Percentiles rank a stretch among this genome's conserved stretches.
Evolutionary conservation across 2,113 vertebrate genomes (phyloP).

Genomic region (Syrmaticus mikado): DNA sequence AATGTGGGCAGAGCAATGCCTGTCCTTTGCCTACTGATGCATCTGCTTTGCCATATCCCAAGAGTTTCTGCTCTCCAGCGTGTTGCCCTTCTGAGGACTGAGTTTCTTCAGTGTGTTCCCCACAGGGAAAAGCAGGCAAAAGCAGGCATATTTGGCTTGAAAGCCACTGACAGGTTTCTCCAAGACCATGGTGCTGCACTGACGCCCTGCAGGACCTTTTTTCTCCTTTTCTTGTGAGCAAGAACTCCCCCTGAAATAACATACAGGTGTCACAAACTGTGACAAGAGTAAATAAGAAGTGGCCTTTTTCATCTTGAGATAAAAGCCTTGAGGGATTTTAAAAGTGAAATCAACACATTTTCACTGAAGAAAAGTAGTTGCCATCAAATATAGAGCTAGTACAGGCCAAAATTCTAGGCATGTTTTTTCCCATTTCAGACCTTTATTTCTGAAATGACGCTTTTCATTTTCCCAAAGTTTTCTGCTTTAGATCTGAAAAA

Average conservation of each 20-base stretch:
- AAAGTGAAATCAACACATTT: neutral
- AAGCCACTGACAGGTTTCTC: neutral
- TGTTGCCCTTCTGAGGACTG: neutral
- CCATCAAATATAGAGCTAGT: neutral
- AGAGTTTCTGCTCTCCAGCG: neutral
- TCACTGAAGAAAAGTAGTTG: neutral
- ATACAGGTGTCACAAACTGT: neutral
- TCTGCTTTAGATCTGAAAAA: neutral
- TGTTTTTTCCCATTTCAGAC: neutral
- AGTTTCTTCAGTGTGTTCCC: neutral
- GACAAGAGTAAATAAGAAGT: neutral
- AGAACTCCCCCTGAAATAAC: neutral
- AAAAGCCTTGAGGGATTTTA: neutral
- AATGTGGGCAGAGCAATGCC: fast-evolving
- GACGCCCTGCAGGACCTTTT: neutral
- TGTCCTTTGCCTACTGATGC: neutral
- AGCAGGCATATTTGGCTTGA: neutral
- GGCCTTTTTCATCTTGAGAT: neutral
- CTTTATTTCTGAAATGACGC: neutral
- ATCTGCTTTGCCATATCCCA: neutral
- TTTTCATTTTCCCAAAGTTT: neutral
- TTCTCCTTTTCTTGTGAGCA: neutral
- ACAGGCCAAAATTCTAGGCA: neutral
- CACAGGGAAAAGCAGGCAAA: neutral
- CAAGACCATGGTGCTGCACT: neutral